Evolutionary conservation across 2,113 vertebrate genomes (phyloP).

Genomic region (Hemichromis elongatus): DNA sequence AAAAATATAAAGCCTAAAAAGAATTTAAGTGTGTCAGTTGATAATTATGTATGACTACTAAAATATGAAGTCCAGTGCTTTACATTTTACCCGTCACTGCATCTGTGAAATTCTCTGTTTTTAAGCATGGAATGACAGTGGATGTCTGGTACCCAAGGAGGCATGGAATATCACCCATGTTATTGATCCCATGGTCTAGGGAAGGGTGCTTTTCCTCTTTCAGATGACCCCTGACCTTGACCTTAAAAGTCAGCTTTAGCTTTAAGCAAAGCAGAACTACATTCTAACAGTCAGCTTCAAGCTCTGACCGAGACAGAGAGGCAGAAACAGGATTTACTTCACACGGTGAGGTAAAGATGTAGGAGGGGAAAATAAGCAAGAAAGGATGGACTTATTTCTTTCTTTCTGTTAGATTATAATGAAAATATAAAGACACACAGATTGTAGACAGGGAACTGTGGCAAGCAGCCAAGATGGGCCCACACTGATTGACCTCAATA

Average conservation of each 20-base stretch:
- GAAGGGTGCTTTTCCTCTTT: conserved; percentile 41
- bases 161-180: background rate
- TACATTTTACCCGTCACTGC: background rate
- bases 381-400: background rate
- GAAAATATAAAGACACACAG: background rate
- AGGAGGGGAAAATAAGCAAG: background rate
- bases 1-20: background rate
- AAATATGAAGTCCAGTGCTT: no score
- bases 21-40: background rate
- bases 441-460: background rate
- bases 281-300: background rate
- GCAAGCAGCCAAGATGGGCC: background rate
- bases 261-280: background rate
- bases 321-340: background rate
- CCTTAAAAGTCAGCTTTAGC: conserved; percentile 13
- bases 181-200: background rate
- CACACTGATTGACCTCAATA: background rate
- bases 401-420: background rate
- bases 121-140: background rate
- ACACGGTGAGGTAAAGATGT: background rate
- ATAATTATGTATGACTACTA: background rate
- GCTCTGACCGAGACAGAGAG: background rate
- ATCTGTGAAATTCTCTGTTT: background rate
- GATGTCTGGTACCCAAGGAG: background rate
- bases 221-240: conserved; percentile 41